These are phyloP conservation scores for Hydrolagus affinis DNA, from an alignment of 2,113 vertebrate species.

Conservation along the genomic window DNA sequence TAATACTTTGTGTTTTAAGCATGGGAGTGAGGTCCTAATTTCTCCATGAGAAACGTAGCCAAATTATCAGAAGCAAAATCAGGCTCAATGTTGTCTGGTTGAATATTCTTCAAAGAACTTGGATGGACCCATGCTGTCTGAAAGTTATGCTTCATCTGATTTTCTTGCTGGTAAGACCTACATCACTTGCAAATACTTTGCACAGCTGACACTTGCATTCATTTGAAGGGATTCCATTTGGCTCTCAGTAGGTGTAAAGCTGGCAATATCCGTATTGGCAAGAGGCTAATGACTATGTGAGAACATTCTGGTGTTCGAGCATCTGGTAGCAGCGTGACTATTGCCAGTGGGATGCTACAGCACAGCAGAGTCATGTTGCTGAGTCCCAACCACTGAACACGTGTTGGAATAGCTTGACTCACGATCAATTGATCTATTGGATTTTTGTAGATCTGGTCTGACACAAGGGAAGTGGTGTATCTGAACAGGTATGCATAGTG, in stretches of 20 bases:
- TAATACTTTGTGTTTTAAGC: too few relatives aligned
- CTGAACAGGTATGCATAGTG: neutral
- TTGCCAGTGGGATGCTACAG: neutral
- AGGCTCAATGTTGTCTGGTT: too few relatives aligned
- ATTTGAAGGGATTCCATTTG: constrained; percentile 31
- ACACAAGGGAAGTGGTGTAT: neutral
- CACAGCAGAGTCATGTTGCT: neutral
- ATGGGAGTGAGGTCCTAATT: too few relatives aligned
- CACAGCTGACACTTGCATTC: neutral
- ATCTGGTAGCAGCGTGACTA: constrained; percentile 23
- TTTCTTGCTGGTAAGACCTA: neutral
- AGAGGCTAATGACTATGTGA: constrained; percentile 7
- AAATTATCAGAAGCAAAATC: too few relatives aligned
- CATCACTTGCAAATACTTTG: neutral
- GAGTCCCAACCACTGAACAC: neutral
- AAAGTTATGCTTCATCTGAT: neutral
- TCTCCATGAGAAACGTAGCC: too few relatives aligned
- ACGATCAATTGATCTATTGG: neutral
- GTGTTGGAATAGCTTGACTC: neutral
- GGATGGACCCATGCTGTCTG: neutral
- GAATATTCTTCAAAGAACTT: neutral
- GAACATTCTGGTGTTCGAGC: constrained; percentile 19
- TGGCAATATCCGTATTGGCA: constrained; percentile 29
- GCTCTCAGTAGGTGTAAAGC: constrained; percentile 30
- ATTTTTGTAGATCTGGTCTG: neutral